phyloP scores from a whole-genome alignment of 2,888 invertebrate genomes.

The Hybos culiciformis region DNA sequence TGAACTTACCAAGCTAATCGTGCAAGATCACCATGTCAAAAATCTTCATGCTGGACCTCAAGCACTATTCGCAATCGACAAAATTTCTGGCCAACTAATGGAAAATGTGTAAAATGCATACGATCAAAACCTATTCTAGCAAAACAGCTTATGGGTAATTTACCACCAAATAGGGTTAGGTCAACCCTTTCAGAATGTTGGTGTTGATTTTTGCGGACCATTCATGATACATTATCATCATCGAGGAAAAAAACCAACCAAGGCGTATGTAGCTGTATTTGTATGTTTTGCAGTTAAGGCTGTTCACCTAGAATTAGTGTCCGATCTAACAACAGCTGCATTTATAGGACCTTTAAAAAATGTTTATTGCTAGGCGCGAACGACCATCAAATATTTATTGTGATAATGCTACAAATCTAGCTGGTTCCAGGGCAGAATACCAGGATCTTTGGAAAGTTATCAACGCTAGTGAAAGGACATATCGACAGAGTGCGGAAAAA shows the following conservation, averaged over 20 bases:
- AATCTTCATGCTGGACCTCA: conserved; percentile 1
- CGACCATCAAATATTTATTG: conserved; percentile 5
- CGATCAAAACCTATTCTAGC: conserved; percentile 1
- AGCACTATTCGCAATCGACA: conserved; percentile 7
- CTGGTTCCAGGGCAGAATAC: conserved; percentile 6
- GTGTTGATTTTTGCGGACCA: conserved; percentile 8
- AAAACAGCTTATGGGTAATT: conserved; percentile 16
- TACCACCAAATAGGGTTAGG: conserved; percentile 14
- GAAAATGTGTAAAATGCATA: conserved; percentile 10
- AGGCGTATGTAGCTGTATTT: background rate
- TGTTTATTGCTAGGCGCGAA: conserved; percentile 6
- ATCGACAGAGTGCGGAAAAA: background rate
- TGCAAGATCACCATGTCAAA: conserved; percentile 1
- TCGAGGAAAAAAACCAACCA: conserved; percentile 9
- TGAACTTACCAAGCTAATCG: conserved; percentile 4
- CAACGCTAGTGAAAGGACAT: too few species aligned
- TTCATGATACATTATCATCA: conserved; percentile 7
- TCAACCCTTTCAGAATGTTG: background rate
- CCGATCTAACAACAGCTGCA: background rate
- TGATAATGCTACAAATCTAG: conserved; percentile 10
- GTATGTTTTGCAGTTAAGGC: conserved; percentile 10
- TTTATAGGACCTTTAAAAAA: conserved; percentile 1
- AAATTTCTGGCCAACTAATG: conserved; percentile 15
- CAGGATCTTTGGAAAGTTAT: conserved; percentile 1
- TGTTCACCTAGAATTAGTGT: conserved; percentile 12